Conservation (phyloP, 1,140 invertebrate species). For the Hypothenemus hampei region DNA sequence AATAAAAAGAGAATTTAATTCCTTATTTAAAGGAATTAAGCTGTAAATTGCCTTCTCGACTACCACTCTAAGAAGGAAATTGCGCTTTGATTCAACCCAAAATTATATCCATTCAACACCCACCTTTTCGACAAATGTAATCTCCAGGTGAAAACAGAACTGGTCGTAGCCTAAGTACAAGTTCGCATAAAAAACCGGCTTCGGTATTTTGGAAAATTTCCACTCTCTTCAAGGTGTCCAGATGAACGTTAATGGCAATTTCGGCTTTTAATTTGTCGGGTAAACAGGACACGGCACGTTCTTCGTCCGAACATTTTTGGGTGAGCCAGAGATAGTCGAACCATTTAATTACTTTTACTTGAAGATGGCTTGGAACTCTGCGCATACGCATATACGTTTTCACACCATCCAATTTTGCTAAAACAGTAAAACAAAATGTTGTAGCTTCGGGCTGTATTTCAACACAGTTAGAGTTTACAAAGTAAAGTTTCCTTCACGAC, state of each 20-base stretch:
- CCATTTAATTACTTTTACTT: conserved; percentile 98
- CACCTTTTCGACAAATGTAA: conserved; percentile 98
- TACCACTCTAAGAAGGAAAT: too few species aligned
- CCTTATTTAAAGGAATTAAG: too few species aligned
- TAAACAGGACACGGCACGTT: conserved; percentile 89
- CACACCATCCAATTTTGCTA: conserved; percentile 95
- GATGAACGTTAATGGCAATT: conserved; percentile 97
- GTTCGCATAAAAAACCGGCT: conserved; percentile 95
- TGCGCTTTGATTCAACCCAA: too few species aligned
- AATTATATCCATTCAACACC: conserved; percentile 19
- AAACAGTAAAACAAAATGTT: too few species aligned
- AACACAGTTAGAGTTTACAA: too few species aligned
- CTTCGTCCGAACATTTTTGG: conserved; percentile 97
- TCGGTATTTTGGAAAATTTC: conserved; percentile 99
- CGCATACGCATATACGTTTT: conserved; percentile 98
- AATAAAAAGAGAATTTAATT: too few species aligned
- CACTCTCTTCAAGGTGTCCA: conserved; percentile 95
- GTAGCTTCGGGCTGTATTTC: too few species aligned
- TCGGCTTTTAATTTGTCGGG: conserved; percentile 97
- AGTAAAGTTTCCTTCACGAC: too few species aligned
- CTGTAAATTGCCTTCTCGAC: too few species aligned
- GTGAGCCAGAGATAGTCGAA: conserved; percentile 99
- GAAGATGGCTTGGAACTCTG: conserved; percentile 88
- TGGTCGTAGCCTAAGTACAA: conserved; percentile 88
- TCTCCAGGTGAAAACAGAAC: conserved; percentile 97